Conservation (phyloP, 2,888 invertebrate genomes). For the Rotaria macrura region DNA sequence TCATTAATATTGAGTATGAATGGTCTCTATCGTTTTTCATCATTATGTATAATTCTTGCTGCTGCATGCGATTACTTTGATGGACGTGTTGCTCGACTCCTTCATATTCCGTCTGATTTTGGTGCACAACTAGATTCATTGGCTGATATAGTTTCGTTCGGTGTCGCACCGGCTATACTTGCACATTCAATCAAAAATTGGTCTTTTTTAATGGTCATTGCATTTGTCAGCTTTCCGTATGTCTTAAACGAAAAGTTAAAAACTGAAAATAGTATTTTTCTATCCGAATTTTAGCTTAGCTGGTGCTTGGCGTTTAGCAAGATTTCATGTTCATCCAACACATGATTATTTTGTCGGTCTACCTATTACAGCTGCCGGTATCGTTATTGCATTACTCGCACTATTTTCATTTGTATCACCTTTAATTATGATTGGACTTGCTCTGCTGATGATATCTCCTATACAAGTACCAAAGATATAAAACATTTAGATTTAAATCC, state of each 20-base stretch:
- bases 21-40: not conserved
- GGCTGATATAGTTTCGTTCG: not conserved
- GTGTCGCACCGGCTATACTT: not conserved
- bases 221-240: not conserved
- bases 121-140: constrained; percentile 19
- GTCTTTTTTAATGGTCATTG: not conserved
- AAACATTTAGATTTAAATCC: not conserved
- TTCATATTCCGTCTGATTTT: not conserved
- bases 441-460: not conserved
- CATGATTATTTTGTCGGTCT: not conserved
- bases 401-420: not conserved
- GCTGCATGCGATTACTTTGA: not conserved
- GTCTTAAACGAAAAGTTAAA: not conserved
- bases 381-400: not conserved
- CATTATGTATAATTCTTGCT: not conserved
- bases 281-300: not conserved
- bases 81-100: not conserved
- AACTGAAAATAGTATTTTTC: not conserved
- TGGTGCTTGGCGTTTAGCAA: not conserved
- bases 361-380: not conserved
- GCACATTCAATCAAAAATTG: not conserved
- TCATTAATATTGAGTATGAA: not conserved
- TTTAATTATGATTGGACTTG: not conserved
- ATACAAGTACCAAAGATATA: not conserved
- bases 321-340: constrained; percentile 6